Evolutionary conservation across 2,888 invertebrate genomes (phyloP), one percentile per base, ranked within the genome.

Genomic region (Eupeodes luniger): DNA sequence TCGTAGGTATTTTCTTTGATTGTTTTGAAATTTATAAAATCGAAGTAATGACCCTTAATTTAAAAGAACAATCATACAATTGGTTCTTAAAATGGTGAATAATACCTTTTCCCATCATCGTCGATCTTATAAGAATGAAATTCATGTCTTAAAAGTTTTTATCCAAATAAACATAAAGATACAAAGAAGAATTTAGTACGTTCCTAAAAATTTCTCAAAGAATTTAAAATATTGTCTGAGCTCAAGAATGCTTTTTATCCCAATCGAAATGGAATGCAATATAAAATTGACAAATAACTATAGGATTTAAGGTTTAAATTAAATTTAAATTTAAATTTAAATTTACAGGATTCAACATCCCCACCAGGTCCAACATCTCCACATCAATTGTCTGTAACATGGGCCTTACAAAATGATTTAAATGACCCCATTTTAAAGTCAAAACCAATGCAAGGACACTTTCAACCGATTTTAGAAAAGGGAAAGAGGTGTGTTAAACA

Each of bases 381-480:
- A 4, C 93, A 93, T 90, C 93, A 93, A 91, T 90, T 93, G 81
- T 93, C 94, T 75, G 93, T 93, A 86, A 94, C 93, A 89, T 93
- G 93, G 93, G 93, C 93, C 78, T 92, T 92, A 79, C 91, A 93
- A 90, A 92, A 91, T 90, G 92, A 92, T 81, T 89, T 91, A 89
- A 91, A 91, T 85, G 91, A 91, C 72, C 76, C 85, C 59, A 90
- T 90, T 89, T 90, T 90, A 75, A 91, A 91, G 89, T 90, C 90
- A 89, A 92, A 91, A 90, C 91, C 91, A 90, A 91, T 92, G 92
- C 92, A 92, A 90, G 91, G 89, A 82, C 90, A 91, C 81, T 91
- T 92, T 89, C 92, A 91, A 82, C 90, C 91, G 67, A 90, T 91
- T 49, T 57, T 90, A 67, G 92, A 92, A 83, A 90, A 89, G 59